Evolutionary conservation across 2,113 vertebrate genomes (phyloP).

Genomic region (cattle (Bos taurus)): ARS-UCD2.0 NC_037347.1:70508001-70508500

Average conservation of each 20-base stretch:
- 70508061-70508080: constrained; percentile 59
- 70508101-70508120: background rate
- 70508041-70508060: constrained; percentile 51
- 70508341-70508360: background rate
- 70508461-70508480: too few species aligned
- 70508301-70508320: background rate
- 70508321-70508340: background rate
- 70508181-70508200: background rate
- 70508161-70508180: background rate
- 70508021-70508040: constrained; percentile 21
- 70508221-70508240: background rate
- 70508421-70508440: background rate
- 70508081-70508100: constrained; percentile 17
- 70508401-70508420: background rate
- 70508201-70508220: background rate
- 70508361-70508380: background rate
- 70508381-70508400: background rate
- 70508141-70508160: constrained; percentile 19
- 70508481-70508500: background rate
- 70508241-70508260: background rate
- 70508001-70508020: background rate
- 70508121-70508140: background rate
- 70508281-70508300: accelerated
- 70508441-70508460: background rate
- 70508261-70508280: background rate